phyloP scores from a whole-genome alignment of 2,797 vertebrate species.

The Yasuhikotakia modesta region DNA sequence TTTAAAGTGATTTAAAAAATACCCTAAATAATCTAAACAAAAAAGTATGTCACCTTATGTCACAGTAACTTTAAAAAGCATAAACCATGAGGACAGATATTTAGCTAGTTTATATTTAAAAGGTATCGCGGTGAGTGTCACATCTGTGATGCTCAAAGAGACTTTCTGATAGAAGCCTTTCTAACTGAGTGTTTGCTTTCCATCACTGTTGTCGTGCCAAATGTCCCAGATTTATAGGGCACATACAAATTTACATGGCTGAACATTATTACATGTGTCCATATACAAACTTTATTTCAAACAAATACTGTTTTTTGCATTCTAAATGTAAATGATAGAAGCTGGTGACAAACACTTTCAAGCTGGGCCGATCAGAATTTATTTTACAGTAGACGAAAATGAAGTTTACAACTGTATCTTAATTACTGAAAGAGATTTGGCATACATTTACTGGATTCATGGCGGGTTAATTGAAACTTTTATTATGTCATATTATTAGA shows the following conservation, averaged over 20 bases:
- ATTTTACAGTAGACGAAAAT: no score
- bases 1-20: no score
- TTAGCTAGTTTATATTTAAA: slow-evolving; percentile 41
- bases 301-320: no score
- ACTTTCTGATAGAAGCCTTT: slow-evolving; percentile 31
- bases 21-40: no score
- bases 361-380: no score
- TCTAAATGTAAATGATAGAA: no score
- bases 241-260: background rate
- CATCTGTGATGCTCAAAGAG: slow-evolving; percentile 39
- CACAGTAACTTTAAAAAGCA: slow-evolving; percentile 30
- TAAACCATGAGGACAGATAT: slow-evolving; percentile 43
- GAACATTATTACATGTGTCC: background rate
- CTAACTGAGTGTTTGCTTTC: slow-evolving; percentile 12
- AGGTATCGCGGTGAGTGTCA: background rate
- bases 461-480: slow-evolving; percentile 7
- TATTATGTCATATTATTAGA: background rate
- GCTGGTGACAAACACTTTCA: no score
- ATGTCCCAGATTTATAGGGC: slow-evolving; percentile 28
- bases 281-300: background rate
- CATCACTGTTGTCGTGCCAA: slow-evolving; percentile 28
- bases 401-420: no score
- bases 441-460: background rate
- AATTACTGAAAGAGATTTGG: no score
- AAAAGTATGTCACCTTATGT: background rate